Evolutionary conservation across 2,113 vertebrate species (phyloP), one percentile per base, ranked within the genome.

Genomic region (Hucho hucho): DNA sequence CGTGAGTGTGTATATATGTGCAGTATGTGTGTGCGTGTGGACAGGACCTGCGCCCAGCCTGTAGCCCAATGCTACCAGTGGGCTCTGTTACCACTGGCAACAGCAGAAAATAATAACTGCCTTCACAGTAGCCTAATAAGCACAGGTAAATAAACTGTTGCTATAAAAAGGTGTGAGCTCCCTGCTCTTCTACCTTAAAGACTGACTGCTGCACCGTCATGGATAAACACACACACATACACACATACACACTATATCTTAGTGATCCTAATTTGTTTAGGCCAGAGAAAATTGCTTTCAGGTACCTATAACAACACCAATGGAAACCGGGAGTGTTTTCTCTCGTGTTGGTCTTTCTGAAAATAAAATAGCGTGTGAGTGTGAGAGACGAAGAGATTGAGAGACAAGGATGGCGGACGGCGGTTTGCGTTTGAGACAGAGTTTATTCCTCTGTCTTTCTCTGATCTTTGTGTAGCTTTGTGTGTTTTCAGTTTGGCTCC

Each of bases 281-380:
- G 37, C 37, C 7, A 11, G 37, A 43, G 37, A 43, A 43, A 78
- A 78, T 70, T 72, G 73, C 79, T 84, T 84, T 71, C 64, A 83
- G 86, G 85, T 84, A 90, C 85, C 74, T 69, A 84, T 83, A 84
- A 83, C 77, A 89, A 83, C 82, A 84, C 81, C 85, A 81, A 85
- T 75, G 81, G 37, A 43, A 43, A 9, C 9, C 37, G 9, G 9
- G 37, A 43, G 9, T 43, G 37, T 43, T 43, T 43, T 79, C 77
- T 59, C 74, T 77, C 7, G 14, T 86, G 87, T 89, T 86, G 74
- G 78, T 87, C 73, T 79, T 83, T 84, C 87, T 88, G 37, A 53
- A 53, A 53, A 18, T 82, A 81, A 91, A 91, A 89, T 85, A 89
- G 86, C 64, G 7, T 56, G 13, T n/a, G 74, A 85, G 75, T 46